phyloP scores from a whole-genome alignment of 2,797 vertebrate species.

The Macropodus opercularis region DNA sequence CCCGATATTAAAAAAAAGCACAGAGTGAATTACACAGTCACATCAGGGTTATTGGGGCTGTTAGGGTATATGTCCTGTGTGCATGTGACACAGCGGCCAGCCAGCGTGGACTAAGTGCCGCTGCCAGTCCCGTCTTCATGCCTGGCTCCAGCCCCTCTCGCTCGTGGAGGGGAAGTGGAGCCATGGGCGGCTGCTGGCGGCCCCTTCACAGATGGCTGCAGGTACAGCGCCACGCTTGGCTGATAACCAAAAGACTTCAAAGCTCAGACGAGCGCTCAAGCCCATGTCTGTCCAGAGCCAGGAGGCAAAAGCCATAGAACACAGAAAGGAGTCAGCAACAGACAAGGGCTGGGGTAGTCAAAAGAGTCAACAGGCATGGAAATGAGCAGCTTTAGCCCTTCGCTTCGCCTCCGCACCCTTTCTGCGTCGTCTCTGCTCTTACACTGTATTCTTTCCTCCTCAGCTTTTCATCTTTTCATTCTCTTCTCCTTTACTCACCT shows the following conservation, averaged over 20 bases:
- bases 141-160: constrained; percentile 52
- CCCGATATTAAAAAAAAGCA: constrained; percentile 50
- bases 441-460: constrained; percentile 12
- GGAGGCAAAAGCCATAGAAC: constrained; percentile 60
- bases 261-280: constrained; percentile 72
- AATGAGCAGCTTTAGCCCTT: constrained; percentile 56
- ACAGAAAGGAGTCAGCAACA: constrained; percentile 51
- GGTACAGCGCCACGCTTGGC: constrained; percentile 79
- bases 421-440: constrained; percentile 11
- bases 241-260: constrained; percentile 83
- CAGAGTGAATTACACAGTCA: constrained; percentile 16
- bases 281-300: constrained; percentile 72
- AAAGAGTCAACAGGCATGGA: constrained; percentile 73
- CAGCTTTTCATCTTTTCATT: constrained; percentile 7
- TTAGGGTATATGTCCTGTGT: constrained; percentile 5
- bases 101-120: constrained; percentile 25
- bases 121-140: constrained; percentile 50
- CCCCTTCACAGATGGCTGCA: constrained; percentile 84
- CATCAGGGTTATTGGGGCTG: constrained; percentile 16
- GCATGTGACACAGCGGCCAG: constrained; percentile 24
- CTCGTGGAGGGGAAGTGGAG: constrained; percentile 68
- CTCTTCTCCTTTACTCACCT: background rate
- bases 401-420: constrained; percentile 4
- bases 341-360: constrained; percentile 45
- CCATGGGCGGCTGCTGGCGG: constrained; percentile 68